Evolutionary conservation across 2,113 vertebrate species (phyloP).

Genomic region (Lutjanus erythropterus): DNA sequence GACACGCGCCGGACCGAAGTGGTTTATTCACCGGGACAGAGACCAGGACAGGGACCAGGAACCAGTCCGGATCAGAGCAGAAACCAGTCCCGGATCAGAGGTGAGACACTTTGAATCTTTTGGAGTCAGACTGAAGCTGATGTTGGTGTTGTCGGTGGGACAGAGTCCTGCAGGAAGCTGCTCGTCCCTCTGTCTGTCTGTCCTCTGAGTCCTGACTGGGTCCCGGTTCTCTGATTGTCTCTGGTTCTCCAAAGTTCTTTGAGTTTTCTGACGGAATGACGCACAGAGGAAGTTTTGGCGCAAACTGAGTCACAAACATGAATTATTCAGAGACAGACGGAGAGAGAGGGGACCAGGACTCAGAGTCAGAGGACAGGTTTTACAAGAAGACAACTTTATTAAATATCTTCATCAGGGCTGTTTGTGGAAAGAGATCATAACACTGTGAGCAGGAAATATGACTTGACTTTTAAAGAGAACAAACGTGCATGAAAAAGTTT

Average conservation of each 20-base stretch:
- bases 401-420: no score
- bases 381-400: no score
- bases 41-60: background rate
- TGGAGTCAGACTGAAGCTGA: background rate
- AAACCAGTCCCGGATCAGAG: constrained; percentile 24
- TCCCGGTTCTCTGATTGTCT: background rate
- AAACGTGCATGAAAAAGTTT: no score
- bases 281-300: constrained; percentile 6
- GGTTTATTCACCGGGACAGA: background rate
- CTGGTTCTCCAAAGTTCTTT: no score
- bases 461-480: no score
- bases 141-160: no score
- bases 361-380: no score
- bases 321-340: no score
- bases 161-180: constrained; percentile 22
- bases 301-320: no score
- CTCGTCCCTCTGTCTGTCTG: background rate
- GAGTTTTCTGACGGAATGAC: background rate
- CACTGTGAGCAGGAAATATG: no score
- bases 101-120: constrained; percentile 28
- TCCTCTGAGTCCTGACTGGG: background rate
- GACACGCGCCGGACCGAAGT: background rate
- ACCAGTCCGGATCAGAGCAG: constrained; percentile 24
- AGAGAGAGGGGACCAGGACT: no score
- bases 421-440: no score